Base-by-base conservation (phyloP, 2,113 vertebrate genomes). In the Callorhinus ursinus region DNA sequence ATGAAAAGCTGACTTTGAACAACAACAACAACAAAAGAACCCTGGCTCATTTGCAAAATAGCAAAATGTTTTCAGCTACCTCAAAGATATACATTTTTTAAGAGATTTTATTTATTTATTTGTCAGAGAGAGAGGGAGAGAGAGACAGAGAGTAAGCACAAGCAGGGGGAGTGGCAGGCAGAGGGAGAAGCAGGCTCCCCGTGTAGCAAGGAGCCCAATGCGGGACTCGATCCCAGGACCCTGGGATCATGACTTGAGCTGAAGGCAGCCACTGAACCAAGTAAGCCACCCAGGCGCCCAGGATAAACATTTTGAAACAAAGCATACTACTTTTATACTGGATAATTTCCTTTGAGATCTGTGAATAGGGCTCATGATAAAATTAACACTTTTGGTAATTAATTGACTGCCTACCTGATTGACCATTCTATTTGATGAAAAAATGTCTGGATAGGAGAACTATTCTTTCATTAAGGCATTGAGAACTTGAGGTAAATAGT, bases 21-120 rank as follows among this genome's bases (percentile, higher is more conserved):
- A 89, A 88, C 28, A 4, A 79, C 46, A 46, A 8, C 46, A 46
- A 46, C 46, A 33, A 67, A 51, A 33, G 69, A 84, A 19, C 0
- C 7, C 53, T 36, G 55, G 7, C 77, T 98, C 36, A 87, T 91
- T 86, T 95, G 36, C 13, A 95, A 95, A 95, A 76, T 13, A 96
- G 46, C 49, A 59, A 97, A 92, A 88, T 4, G 49, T 57, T 92
- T 90, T 95, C 7, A 69, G 26, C 12, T 63, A 10, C 61, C 10
- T 82, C 31, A 53, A 83, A 74, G 18, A 46, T 51, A 86, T 89
- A 74, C 6, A 84, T 69, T 77, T 90, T 67, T 46, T 46, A 8
- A 8, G 7, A 46, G 7, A 46, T 46, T 46, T 46, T 46, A 9
- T 46, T 46, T 46, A 9, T 46, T 46, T 46, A 46, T 46, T 46